Conservation (phyloP, 2,113 vertebrate species). For the Mionectes macconnelli region DNA sequence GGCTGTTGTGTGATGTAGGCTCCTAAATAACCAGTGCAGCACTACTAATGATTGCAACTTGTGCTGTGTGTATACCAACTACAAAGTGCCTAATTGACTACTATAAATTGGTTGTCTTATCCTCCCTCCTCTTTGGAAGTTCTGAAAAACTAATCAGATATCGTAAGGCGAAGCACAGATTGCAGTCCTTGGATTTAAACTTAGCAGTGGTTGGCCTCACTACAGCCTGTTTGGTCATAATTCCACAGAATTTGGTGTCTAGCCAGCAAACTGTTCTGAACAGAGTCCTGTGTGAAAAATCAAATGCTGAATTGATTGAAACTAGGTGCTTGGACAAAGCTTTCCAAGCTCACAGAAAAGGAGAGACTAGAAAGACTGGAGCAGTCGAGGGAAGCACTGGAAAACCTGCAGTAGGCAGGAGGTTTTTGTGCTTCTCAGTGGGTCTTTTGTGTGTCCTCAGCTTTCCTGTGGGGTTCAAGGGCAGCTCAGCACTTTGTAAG, state of each 20-base stretch:
- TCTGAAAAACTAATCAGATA: accelerated
- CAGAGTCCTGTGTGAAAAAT: background rate
- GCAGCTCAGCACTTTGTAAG: background rate
- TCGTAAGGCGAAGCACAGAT: background rate
- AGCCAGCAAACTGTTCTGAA: background rate
- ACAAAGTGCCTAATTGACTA: background rate
- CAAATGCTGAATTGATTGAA: background rate
- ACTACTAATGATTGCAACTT: background rate
- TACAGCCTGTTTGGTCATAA: background rate
- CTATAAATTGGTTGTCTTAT: background rate
- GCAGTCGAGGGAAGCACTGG: background rate
- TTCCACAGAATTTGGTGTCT: background rate
- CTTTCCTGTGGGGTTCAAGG: background rate
- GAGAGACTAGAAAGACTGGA: background rate
- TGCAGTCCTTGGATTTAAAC: background rate
- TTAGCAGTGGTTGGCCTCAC: background rate
- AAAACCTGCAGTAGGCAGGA: background rate
- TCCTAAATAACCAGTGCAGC: background rate
- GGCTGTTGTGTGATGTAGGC: background rate
- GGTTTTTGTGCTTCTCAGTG: background rate
- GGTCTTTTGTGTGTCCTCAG: background rate
- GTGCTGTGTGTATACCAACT: background rate
- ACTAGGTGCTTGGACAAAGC: background rate
- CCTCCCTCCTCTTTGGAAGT: background rate
- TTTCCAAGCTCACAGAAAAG: background rate